A percentile compares a stretch with the other conserved stretches of the same genome.
Conservation (phyloP, 2,113 vertebrate species). For the Carassius gibelio region DNA sequence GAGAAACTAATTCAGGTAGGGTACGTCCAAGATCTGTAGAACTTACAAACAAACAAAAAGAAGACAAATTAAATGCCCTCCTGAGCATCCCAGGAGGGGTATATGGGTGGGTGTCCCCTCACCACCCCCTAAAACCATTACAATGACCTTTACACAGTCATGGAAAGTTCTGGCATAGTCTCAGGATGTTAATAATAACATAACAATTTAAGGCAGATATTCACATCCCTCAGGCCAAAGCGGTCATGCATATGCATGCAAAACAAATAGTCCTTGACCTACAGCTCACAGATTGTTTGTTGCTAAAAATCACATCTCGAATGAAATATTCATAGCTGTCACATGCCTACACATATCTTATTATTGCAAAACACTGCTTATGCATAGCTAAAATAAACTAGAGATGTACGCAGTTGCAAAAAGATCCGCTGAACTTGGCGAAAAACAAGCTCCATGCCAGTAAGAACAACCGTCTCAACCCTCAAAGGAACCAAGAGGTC, state of each 20-base stretch:
- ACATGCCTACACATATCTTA: constrained; percentile 23
- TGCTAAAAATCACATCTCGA: constrained; percentile 34
- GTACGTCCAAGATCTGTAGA: not conserved
- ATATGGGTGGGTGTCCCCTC: constrained; percentile 21
- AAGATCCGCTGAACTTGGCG: not conserved
- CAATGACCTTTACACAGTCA: constrained; percentile 29
- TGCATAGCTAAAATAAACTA: not conserved
- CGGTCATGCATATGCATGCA: constrained; percentile 34
- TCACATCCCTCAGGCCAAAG: constrained; percentile 25
- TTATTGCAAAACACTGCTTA: not conserved
- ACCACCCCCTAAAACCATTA: constrained; percentile 33
- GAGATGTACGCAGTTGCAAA: not conserved
- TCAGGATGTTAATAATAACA: constrained; percentile 34
- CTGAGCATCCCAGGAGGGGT: not conserved
- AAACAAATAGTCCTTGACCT: constrained; percentile 35
- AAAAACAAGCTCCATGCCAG: not conserved
- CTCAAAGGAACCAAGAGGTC: constrained; percentile 30
- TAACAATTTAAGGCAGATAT: not conserved
- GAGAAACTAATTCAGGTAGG: constrained; percentile 7
- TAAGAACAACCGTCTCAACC: not conserved
- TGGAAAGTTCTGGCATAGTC: constrained; percentile 35
- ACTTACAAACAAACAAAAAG: constrained; percentile 14
- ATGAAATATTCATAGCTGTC: not conserved
- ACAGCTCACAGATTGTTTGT: constrained; percentile 21
- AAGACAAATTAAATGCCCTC: not conserved